Base-by-base conservation (phyloP, 2,888 invertebrate genomes). In the Brachylomia viminalis region DNA sequence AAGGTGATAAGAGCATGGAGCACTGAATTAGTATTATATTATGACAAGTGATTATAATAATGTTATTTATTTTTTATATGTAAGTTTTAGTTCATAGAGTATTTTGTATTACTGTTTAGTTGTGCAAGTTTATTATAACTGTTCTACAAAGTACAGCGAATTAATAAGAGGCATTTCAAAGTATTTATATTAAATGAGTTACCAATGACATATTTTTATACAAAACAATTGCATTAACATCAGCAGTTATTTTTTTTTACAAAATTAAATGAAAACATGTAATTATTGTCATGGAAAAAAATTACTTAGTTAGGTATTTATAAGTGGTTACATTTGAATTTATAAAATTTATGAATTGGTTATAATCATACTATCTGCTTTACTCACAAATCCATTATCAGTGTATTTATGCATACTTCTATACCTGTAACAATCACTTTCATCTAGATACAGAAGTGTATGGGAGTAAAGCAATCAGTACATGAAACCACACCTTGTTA, bases 51-150 rank as follows among this genome's bases (percentile, higher is more conserved):
- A 93, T 93, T 93, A 89, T 93, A 93, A 91, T 92, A 93, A 89
- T 94, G 95, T 95, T 96, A 96, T 96, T 96, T 96, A 96, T 96
- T 96, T 93, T 93, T 90, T 90, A 87, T 88, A 86, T 33, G 6
- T 93, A 93, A 92, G 92, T 87, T 91, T 91, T 91, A 92, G 87
- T 89, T 92, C 73, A 73, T 91, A 92, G 76, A 78, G 75, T 77
- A 82, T 84, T 86, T 73, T 79, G 64, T 74, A 85, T 77, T 79
- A 80, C 79, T 79, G 80, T 81, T 86, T 80, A 74, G 82, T 78
- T 84, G 52, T 82, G 85, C 80, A 78, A 83, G 72, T 79, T 86
- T 82, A 83, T 80, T 87, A 75, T 71, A 80, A 85, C 77, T 88
- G 85, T 82, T 76, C 80, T 84, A 75, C 68, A 71, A 76, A 75